Base-by-base conservation (phyloP, 2,113 vertebrate species). In the Pseudolaguvia tuberculata region DNA sequence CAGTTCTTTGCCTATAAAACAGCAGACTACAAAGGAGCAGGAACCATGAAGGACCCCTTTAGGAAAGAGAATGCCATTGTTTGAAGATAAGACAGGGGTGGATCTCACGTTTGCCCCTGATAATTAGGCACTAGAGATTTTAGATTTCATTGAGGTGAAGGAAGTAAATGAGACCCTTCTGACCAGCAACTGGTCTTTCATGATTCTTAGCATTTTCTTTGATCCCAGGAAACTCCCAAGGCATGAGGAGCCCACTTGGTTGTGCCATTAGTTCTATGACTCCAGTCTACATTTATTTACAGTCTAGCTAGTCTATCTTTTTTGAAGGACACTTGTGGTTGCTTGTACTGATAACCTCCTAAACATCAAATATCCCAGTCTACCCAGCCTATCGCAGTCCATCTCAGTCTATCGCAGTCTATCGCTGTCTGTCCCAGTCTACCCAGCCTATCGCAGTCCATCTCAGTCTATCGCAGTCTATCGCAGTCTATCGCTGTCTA, bases 191-290 rank as follows among this genome's bases (percentile, higher is more conserved):
- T 55, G 67, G 66, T 50, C 10, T 52, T 27, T 52, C 45, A 79
- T 58, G 31, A 48, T 70, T 69, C 55, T 73, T 27, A 57, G 21
- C 77, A 81, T 45, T 39, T n/a, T 31, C 66, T 78, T 76, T 79
- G 75, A 52, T 79, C 72, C 17, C 75, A 79, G 78, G 79, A 85
- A 87, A 85, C 82, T 80, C 73, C 78, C 56, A 67, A 78, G 81
- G 77, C 61, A 56, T 50, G 70, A 29, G 57, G 25, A 31, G 18
- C 67, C 70, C 56, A 56, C 45, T 78, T 80, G 74, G 83, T 80
- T 72, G 80, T 81, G 73, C 20, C 29, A 59, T n/a, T n/a, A 75
- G 76, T 72, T 81, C 78, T 78, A 77, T 71, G 35, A 47, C 66
- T 82, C 77, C 11, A 56, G 27, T 52, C 39, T 23, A 10, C n/a